These are phyloP conservation scores for Acrossocheilus wenchowensis DNA, from an alignment of 2,797 vertebrate species.

Conservation along the genomic window DNA sequence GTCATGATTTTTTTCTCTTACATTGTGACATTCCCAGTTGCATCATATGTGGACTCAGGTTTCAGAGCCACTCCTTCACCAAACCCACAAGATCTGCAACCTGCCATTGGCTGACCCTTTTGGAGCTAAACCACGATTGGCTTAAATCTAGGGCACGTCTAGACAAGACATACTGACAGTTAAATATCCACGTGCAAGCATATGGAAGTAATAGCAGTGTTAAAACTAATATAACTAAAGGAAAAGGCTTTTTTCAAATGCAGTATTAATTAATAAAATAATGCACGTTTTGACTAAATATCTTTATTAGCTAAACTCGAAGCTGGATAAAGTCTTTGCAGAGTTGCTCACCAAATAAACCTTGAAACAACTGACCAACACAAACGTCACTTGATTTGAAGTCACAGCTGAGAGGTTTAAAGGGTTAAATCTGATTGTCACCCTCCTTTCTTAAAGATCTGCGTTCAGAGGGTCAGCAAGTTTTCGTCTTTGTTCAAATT, in stretches of 20 bases:
- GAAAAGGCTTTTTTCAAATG: not conserved
- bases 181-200: conserved; percentile 40
- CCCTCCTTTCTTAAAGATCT: conserved; percentile 21
- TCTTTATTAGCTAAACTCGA: not conserved
- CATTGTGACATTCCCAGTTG: conserved; percentile 52
- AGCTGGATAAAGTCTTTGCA: not conserved
- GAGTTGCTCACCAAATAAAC: not conserved
- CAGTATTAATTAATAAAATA: not conserved
- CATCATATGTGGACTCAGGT: conserved; percentile 64
- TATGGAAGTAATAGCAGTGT: not conserved
- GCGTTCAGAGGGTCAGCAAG: conserved; percentile 63
- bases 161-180: conserved; percentile 71
- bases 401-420: conserved; percentile 18
- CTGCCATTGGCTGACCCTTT: conserved; percentile 68
- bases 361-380: not conserved
- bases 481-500: conserved; percentile 58
- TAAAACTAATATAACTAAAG: not conserved
- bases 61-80: conserved; percentile 64
- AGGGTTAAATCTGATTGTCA: not conserved
- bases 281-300: not conserved
- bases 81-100: conserved; percentile 66
- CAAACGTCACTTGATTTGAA: conserved; percentile 20
- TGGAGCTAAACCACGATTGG: conserved; percentile 68
- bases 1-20: not conserved
- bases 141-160: conserved; percentile 75